phyloP scores from a whole-genome alignment of 53 echinoderm and acorn worm species.

The Temnopleurus reevesii region DNA sequence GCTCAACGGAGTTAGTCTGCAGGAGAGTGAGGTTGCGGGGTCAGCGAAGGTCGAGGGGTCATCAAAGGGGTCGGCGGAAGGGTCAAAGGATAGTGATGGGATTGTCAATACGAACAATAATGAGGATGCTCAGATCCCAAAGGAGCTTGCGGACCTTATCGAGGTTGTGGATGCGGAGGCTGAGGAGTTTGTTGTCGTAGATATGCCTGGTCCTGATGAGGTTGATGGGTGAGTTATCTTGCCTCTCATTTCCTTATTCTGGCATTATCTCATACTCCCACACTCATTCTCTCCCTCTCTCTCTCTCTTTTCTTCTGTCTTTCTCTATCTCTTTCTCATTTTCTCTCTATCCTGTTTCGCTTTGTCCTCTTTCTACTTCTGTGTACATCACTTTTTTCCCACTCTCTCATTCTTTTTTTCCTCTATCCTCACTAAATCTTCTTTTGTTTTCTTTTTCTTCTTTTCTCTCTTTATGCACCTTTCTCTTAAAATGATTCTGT shows the following conservation, averaged over 20 bases:
- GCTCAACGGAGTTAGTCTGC: background rate
- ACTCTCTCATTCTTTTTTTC: background rate
- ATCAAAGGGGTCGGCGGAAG: background rate
- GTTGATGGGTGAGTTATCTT: constrained; percentile 26
- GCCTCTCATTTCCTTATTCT: background rate
- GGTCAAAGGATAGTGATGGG: constrained; percentile 1
- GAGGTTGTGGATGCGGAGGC: background rate
- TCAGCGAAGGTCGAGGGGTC: background rate
- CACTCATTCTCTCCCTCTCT: background rate
- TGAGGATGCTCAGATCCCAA: constrained; percentile 44
- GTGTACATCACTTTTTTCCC: background rate
- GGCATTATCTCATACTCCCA: background rate
- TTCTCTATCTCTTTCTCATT: background rate
- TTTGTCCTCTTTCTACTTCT: background rate
- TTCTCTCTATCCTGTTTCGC: background rate
- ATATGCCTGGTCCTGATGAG: constrained; percentile 23
- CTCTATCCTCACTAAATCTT: background rate
- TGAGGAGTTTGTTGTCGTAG: constrained; percentile 59
- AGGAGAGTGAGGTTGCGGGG: background rate
- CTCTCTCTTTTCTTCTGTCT: background rate
- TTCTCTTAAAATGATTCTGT: no score
- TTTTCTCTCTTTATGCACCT: no score
- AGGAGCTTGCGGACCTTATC: background rate
- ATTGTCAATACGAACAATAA: constrained; percentile 68
- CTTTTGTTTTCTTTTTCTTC: background rate